Evolutionary conservation across 2,113 vertebrate species (phyloP), one percentile per base, ranked within the genome.

Genomic region (Pelecanus crispus): DNA sequence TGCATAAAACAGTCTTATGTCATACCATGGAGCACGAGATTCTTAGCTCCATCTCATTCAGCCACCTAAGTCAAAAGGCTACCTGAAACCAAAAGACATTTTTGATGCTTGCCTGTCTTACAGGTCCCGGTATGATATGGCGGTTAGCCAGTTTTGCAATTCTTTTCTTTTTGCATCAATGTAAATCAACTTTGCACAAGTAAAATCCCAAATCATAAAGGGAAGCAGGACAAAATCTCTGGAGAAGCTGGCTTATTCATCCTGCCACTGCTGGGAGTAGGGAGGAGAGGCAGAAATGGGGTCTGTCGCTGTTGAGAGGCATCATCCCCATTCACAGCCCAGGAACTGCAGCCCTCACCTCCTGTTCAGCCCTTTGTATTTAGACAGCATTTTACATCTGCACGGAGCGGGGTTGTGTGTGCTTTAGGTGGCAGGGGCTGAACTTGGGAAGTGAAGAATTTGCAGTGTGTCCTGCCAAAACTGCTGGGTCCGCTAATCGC

Each of bases 401-500:
- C 29, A 7, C 10, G 36, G 56, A 79, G 28, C 13, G 52, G 49
- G 13, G 16, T 2, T 58, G 31, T 19, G 22, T 19, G 61, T 74
- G 38, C 38, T 82, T 61, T 34, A 59, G 36, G 56, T 42, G 34
- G 40, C 31, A 79, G 34, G 12, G 16, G 36, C 19, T 86, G 70
- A 55, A 71, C 20, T 31, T 47, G 22, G 34, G 20, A 82, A 77
- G 14, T 6, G 13, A 68, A 78, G 53, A 40, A 55, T 78, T 70
- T 71, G 20, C n/a, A 49, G 38, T 11, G 15, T 44, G 9, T 74
- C 22, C 82, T 68, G 52, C 6, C 61, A 80, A 61, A 92, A 28
- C 79, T 65, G 22, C 17, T 31, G 26, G 1, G 2, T 47, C 61
- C 2, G 0, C 24, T 86, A 68, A 55, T 81, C 1, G 0, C 38